Conservation (phyloP, 2,888 invertebrate species). For the Punctoribates punctum region DNA sequence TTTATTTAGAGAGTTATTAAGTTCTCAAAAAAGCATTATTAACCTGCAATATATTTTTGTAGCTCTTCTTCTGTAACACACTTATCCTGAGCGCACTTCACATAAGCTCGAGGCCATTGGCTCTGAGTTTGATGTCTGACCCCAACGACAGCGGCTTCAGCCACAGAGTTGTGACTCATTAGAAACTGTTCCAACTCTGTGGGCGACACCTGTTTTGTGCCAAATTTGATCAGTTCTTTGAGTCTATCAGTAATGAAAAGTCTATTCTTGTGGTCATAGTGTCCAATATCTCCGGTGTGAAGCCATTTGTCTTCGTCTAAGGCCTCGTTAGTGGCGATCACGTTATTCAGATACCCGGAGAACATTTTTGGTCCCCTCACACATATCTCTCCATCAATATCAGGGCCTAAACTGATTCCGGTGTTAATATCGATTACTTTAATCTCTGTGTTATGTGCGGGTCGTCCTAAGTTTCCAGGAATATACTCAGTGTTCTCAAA, state of each 20-base stretch:
- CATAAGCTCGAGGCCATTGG: slow-evolving; percentile 32
- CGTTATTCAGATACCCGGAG: slow-evolving; percentile 66
- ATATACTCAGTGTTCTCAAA: neutral
- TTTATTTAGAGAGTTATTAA: too few relatives aligned
- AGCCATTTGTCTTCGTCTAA: neutral
- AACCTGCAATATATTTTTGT: slow-evolving; percentile 13
- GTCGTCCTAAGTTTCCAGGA: slow-evolving; percentile 4
- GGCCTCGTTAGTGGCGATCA: neutral
- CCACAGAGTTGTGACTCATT: slow-evolving; percentile 9
- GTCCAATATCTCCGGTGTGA: neutral
- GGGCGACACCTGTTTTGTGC: slow-evolving; percentile 12
- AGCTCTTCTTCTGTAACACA: slow-evolving; percentile 30
- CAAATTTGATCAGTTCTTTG: slow-evolving; percentile 14
- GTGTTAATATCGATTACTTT: slow-evolving; percentile 52
- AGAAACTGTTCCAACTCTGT: slow-evolving; percentile 39
- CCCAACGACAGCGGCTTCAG: slow-evolving; percentile 37
- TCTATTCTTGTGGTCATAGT: neutral
- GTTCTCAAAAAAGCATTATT: neutral
- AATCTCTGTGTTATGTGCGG: neutral
- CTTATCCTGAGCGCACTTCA: neutral
- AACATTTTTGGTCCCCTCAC: slow-evolving; percentile 75
- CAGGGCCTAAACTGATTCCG: slow-evolving; percentile 60
- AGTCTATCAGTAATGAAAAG: neutral
- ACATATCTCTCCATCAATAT: slow-evolving; percentile 75
- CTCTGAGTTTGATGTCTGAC: slow-evolving; percentile 11